phyloP scores from a whole-genome alignment of 2,888 invertebrate genomes.

The Melieria omissa region DNA sequence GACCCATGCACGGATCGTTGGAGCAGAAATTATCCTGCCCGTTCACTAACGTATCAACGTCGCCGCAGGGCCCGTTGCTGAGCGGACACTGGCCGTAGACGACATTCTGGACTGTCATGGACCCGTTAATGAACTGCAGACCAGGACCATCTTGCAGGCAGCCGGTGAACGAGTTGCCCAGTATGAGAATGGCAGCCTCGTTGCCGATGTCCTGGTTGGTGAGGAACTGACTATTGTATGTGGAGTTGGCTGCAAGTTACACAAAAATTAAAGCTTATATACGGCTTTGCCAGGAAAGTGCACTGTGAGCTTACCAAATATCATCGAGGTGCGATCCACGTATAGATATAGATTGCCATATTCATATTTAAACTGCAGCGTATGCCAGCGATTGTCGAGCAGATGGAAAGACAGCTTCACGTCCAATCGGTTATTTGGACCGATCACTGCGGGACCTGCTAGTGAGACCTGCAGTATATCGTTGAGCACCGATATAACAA shows the following conservation, averaged over 20 bases:
- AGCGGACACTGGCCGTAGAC: conserved; percentile 82
- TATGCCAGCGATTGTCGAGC: conserved; percentile 85
- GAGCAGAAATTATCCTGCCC: conserved; percentile 77
- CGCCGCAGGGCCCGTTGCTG: conserved; percentile 76
- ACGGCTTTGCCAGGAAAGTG: background rate
- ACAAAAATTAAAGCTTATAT: conserved; percentile 5
- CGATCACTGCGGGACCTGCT: conserved; percentile 65
- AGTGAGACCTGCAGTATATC: conserved; percentile 73
- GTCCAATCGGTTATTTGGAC: conserved; percentile 71
- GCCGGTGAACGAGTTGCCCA: conserved; percentile 85
- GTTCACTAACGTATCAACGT: conserved; percentile 69
- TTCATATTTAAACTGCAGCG: conserved; percentile 66
- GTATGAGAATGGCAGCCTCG: conserved; percentile 78
- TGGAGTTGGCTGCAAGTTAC: conserved; percentile 74
- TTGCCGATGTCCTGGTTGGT: conserved; percentile 78
- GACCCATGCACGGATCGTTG: conserved; percentile 85
- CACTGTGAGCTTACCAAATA: conserved; percentile 58
- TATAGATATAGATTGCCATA: conserved; percentile 65
- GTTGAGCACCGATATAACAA: conserved; percentile 72
- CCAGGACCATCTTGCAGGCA: conserved; percentile 90
- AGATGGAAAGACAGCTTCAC: conserved; percentile 76
- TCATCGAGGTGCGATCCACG: conserved; percentile 63
- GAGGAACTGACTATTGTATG: conserved; percentile 80
- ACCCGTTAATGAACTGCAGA: conserved; percentile 77
- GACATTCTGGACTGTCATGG: conserved; percentile 75